Evolutionary conservation across 1,140 invertebrate genomes (phyloP).

Genomic region (Oscheius sp.): DNA sequence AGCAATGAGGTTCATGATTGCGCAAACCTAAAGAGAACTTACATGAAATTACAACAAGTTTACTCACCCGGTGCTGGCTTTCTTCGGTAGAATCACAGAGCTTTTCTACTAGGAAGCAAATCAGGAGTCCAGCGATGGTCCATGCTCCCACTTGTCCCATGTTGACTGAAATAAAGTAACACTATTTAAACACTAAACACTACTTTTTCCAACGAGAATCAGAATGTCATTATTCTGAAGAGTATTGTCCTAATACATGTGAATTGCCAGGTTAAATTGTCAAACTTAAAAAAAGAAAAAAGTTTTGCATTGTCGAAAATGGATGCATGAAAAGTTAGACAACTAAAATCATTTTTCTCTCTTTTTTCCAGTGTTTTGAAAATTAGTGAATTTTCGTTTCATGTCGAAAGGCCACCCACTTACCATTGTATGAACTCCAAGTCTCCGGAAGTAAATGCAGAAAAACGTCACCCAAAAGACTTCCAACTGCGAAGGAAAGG

Average conservation of each 20-base stretch:
- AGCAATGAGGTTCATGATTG: conserved; percentile 24
- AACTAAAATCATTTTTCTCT: too few species aligned
- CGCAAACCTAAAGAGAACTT: conserved; percentile 26
- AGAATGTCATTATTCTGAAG: too few species aligned
- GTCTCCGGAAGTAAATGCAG: conserved; percentile 34
- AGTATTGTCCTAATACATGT: too few species aligned
- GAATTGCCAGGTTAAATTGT: too few species aligned
- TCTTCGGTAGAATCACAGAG: conserved; percentile 32
- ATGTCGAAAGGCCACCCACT: too few species aligned
- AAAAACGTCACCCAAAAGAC: conserved; percentile 31
- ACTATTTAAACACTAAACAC: too few species aligned
- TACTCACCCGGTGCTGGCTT: conserved; percentile 22
- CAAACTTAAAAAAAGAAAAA: conserved; percentile 2
- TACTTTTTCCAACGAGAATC: too few species aligned
- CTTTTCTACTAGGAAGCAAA: conserved; percentile 27
- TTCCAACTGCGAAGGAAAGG: conserved; percentile 24
- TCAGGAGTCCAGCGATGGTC: conserved; percentile 9
- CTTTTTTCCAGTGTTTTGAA: too few species aligned
- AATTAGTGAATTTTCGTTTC: too few species aligned
- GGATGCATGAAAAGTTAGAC: too few species aligned
- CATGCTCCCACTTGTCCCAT: conserved; percentile 14
- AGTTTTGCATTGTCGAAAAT: too few species aligned
- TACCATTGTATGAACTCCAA: conserved; percentile 1
- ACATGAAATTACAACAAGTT: neutral
- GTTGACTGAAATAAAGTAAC: neutral